phyloP scores from a whole-genome alignment of 2,113 vertebrate species.

The Mesoclemmys tuberculata region DNA sequence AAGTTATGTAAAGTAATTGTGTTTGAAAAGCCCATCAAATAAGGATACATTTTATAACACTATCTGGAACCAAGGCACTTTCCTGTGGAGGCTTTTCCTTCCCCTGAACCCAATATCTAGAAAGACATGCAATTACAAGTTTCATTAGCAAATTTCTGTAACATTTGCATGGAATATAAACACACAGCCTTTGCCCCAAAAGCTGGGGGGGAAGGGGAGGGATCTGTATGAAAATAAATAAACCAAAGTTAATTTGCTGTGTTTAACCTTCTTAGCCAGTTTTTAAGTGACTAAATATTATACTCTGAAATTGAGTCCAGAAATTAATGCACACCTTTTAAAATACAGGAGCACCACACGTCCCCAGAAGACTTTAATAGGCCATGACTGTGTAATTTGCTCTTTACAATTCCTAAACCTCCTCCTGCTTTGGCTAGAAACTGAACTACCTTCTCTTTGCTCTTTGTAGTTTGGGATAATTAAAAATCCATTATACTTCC shows the following conservation, averaged over 20 bases:
- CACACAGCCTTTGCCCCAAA: neutral
- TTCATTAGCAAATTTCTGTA: neutral
- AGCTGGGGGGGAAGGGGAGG: neutral
- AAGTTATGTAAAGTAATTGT: neutral
- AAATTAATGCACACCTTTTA: neutral
- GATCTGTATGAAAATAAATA: neutral
- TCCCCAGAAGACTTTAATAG: neutral
- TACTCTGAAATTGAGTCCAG: neutral
- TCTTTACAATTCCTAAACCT: neutral
- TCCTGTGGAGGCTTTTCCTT: neutral
- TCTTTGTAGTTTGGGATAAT: slow-evolving; percentile 68
- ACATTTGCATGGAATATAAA: neutral
- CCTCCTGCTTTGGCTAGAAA: slow-evolving; percentile 38
- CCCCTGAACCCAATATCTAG: neutral
- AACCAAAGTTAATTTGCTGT: neutral
- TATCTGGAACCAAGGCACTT: neutral
- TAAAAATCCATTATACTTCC: slow-evolving; percentile 70
- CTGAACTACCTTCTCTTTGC: slow-evolving; percentile 15
- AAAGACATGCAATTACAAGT: neutral
- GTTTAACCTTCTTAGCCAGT: neutral
- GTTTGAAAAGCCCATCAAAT: neutral
- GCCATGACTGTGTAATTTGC: neutral
- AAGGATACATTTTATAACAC: neutral
- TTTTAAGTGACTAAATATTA: neutral
- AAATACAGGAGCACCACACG: neutral